Percentiles rank a stretch among this genome's conserved stretches.
Evolutionary conservation across 2,888 invertebrate genomes (phyloP).

Genomic region (Volucella inflata): DNA sequence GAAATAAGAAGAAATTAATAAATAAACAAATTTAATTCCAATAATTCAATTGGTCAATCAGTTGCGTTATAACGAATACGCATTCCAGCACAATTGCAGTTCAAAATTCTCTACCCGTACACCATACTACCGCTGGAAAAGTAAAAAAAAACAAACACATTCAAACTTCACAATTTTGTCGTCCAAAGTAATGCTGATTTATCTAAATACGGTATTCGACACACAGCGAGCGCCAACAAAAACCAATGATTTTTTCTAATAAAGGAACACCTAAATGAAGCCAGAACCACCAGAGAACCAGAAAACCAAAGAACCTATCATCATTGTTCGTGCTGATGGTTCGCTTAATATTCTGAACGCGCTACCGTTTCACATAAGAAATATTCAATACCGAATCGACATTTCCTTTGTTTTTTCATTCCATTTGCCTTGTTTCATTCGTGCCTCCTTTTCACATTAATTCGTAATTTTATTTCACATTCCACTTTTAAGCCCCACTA

Average conservation of each 20-base stretch:
- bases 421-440: conserved; percentile 27
- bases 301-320: conserved; percentile 1
- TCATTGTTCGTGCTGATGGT: conserved; percentile 2
- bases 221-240: conserved; percentile 12
- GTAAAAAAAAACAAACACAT: neutral
- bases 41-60: neutral
- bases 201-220: conserved; percentile 17
- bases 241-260: neutral
- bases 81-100: conserved; percentile 32
- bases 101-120: neutral
- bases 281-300: neutral
- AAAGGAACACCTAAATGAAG: neutral
- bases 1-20: neutral
- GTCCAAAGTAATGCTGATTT: conserved; percentile 10
- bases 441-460: conserved; percentile 43
- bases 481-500: conserved; percentile 60
- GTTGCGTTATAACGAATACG: neutral
- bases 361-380: conserved; percentile 33
- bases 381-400: conserved; percentile 58
- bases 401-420: conserved; percentile 48
- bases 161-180: conserved; percentile 16
- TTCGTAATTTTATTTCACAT: conserved; percentile 65
- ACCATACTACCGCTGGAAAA: neutral
- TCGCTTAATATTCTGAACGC: conserved; percentile 56
- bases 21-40: neutral